Conservation (phyloP, 2,113 vertebrate genomes). For the Leucopsar rothschildi region DNA sequence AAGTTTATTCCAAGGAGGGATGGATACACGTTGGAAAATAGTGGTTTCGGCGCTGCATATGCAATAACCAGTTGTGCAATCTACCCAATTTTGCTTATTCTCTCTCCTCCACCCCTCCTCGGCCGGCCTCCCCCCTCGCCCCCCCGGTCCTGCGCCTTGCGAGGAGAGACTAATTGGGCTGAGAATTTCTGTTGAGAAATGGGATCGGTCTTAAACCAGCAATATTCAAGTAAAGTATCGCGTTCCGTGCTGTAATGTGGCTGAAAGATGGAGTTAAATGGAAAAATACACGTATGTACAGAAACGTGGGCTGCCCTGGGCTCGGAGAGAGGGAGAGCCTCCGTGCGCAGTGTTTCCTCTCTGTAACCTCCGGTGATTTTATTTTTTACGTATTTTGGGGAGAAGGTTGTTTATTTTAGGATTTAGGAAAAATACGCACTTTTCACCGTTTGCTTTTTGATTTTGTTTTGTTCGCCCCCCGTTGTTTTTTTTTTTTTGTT, state of each 20-base stretch:
- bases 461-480: background rate
- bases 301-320: constrained; percentile 66
- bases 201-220: constrained; percentile 74
- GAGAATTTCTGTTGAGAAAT: constrained; percentile 64
- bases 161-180: constrained; percentile 54
- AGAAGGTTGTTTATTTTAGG: background rate
- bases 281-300: constrained; percentile 61
- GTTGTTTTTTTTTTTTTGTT: too few relatives aligned
- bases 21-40: constrained; percentile 62
- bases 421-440: background rate
- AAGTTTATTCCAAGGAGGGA: constrained; percentile 71
- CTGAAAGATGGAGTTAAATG: constrained; percentile 67
- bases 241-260: constrained; percentile 48
- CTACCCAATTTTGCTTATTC: constrained; percentile 54
- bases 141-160: constrained; percentile 29
- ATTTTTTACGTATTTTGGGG: background rate
- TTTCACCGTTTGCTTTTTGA: background rate
- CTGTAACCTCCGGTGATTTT: constrained; percentile 1
- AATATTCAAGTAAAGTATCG: constrained; percentile 71
- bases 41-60: constrained; percentile 67
- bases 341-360: constrained; percentile 6
- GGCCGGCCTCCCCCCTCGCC: constrained; percentile 3
- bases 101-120: constrained; percentile 17
- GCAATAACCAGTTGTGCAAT: constrained; percentile 69
- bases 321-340: constrained; percentile 17